Base-by-base conservation (phyloP, 2,888 invertebrate genomes). In the Lasius platythorax region DNA sequence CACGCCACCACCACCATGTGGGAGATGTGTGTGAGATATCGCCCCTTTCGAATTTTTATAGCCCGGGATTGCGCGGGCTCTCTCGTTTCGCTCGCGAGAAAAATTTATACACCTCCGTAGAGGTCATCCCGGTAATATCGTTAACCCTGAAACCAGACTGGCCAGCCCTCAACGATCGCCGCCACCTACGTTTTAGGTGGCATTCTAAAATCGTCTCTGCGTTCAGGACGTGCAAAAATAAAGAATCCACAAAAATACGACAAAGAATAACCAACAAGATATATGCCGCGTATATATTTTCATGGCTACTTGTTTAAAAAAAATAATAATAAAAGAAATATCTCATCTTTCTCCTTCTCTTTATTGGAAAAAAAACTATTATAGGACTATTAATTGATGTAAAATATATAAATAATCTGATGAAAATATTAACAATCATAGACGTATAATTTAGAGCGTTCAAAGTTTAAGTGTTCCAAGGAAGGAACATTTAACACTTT, bases 1-100 rank as follows among this genome's bases (percentile, higher is more conserved):
- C 46, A 46, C 61, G 37, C 46, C 23, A 28, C 73, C 46, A 72
- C 23, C 79, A 46, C 15, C 43, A 15, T 43, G 0, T 6, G 79
- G 18, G 23, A 61, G 70, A 68, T 78, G 43, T 8, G 18, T 53
- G 43, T 37, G 58, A 50, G 64, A 63, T 37, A 37, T 68, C 30
- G 56, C 70, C 70, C 58, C 79, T 73, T 85, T 86, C 84, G 63
- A 83, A 85, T 81, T 84, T 84, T 85, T 85, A 73, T 73, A 73
- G 84, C 68, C 75, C 66, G 87, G 85, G 84, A 86, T 85, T 81
- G 72, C 79, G 30, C 68, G 40, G 56, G 46, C 23, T 23, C 23
- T 23, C 67, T 79, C 67, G 72, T 79, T 79, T 79, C 56, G 61
- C 33, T 46, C 72, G 70, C 33, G 61, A 46, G 61, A 76, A 40